Base-by-base conservation (phyloP, 2,113 vertebrate species). In the Calidris pygmaea region DNA sequence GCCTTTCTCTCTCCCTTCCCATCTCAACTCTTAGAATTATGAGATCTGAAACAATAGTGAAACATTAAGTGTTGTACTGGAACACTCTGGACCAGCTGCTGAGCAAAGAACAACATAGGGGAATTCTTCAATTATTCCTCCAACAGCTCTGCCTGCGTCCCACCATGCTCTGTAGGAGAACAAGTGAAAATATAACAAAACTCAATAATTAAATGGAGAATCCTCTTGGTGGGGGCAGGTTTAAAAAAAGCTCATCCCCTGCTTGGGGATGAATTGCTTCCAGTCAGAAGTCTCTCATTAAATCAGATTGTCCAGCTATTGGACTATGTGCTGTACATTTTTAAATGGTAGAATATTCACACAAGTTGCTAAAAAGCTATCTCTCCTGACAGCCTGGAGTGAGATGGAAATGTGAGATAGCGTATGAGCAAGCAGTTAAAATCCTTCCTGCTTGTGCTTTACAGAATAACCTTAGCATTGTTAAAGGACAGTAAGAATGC, bases 401-500 rank as follows among this genome's bases (percentile, higher is more conserved):
- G 29, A 10, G 62, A 66, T 79, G 62, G 58, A 96, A 87, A 65
- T 60, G 65, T 65, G 29, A 48, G 27, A 70, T 8, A 76, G 47
- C 43, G 70, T 73, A 39, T 80, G 73, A 85, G 70, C 76, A 56
- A 87, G 85, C 13, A 89, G 37, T 82, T 73, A 92, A 21, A 71
- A 66, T 94, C 86, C 63, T 53, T 90, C 85, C 47, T 93, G 74
- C 75, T 91, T 90, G 17, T 91, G n/a, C 80, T 92, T 96, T 90
- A 78, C 70, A 72, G 93, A 96, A 77, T 37, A 95, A 96, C 84
- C 32, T 91, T 81, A 75, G 18, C 87, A 82, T 90, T 67, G 62
- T 73, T 96, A 91, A 82, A 89, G 91, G 47, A 58, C 41, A 93
- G 82, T 90, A 97, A 74, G 35, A 67, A 95, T 96, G 78, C 77